phyloP scores from a whole-genome alignment of 1,140 invertebrate genomes.

The Riptortus pedestris region DNA sequence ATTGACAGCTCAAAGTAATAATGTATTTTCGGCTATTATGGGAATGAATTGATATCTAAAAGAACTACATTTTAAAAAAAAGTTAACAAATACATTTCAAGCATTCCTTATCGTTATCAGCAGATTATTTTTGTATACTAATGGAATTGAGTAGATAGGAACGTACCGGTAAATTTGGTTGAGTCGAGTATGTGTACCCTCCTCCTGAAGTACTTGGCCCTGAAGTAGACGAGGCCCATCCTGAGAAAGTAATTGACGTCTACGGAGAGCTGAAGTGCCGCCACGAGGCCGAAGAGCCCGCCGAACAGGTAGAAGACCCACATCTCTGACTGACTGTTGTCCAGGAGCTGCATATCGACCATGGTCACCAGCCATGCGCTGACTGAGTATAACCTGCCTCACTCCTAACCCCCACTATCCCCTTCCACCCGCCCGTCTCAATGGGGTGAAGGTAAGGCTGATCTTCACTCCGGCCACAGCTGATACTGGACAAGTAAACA shows the following conservation, averaged over 20 bases:
- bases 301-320: conserved; percentile 32
- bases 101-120: no score
- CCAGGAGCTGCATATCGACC: not conserved
- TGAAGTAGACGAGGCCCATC: conserved; percentile 48
- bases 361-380: no score
- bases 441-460: no score
- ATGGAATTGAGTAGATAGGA: no score
- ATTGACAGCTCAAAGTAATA: no score
- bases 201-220: conserved; percentile 50
- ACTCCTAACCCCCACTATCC: not conserved
- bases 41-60: no score
- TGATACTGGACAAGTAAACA: not conserved
- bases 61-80: no score
- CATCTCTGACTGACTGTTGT: not conserved
- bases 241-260: conserved; percentile 59
- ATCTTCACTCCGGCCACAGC: no score
- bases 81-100: no score
- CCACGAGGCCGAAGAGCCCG: conserved; percentile 39
- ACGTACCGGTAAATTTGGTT: conserved; percentile 50
- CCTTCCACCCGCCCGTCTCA: not conserved
- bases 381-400: no score
- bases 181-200: conserved; percentile 52
- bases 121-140: no score
- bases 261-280: conserved; percentile 43
- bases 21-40: no score